Evolutionary conservation across 2,113 vertebrate species (phyloP).

Genomic region (Ovis canadensis): DNA sequence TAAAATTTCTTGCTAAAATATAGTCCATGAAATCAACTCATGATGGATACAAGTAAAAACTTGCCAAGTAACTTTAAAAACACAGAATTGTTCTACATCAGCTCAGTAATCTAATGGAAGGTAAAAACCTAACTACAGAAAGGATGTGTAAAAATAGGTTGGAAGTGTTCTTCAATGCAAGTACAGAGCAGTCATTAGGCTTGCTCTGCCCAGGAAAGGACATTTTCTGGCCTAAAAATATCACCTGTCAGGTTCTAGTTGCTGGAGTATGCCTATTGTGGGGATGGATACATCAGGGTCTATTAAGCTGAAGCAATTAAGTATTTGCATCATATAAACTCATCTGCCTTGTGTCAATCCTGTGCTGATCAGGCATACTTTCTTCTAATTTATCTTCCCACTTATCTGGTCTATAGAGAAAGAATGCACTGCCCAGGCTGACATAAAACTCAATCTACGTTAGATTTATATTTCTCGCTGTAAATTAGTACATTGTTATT

Average conservation of each 20-base stretch:
- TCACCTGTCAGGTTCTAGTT: not conserved
- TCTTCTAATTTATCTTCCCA: constrained; percentile 38
- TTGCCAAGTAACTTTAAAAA: not conserved
- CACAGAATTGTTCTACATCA: not conserved
- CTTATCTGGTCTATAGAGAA: not conserved
- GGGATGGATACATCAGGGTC: not conserved
- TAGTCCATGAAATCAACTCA: not conserved
- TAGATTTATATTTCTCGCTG: constrained; percentile 22
- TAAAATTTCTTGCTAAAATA: not conserved
- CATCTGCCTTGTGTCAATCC: not conserved
- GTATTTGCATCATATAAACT: constrained; percentile 5
- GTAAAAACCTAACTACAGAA: not conserved
- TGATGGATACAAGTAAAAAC: not conserved
- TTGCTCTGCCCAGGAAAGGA: not conserved
- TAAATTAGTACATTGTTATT: constrained; percentile 47
- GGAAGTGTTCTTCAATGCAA: not conserved
- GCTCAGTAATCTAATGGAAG: not conserved
- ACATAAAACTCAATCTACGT: not conserved
- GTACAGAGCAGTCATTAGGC: not conserved
- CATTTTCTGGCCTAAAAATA: constrained; percentile 31
- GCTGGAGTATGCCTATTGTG: not conserved
- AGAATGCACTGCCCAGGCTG: not conserved
- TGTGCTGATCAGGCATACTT: not conserved
- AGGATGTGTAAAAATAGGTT: not conserved
- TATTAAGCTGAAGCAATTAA: constrained; percentile 40